Percentiles rank a stretch among this genome's conserved stretches.
phyloP scores from a whole-genome alignment of 1,140 invertebrate species.

The Popillia japonica region DNA sequence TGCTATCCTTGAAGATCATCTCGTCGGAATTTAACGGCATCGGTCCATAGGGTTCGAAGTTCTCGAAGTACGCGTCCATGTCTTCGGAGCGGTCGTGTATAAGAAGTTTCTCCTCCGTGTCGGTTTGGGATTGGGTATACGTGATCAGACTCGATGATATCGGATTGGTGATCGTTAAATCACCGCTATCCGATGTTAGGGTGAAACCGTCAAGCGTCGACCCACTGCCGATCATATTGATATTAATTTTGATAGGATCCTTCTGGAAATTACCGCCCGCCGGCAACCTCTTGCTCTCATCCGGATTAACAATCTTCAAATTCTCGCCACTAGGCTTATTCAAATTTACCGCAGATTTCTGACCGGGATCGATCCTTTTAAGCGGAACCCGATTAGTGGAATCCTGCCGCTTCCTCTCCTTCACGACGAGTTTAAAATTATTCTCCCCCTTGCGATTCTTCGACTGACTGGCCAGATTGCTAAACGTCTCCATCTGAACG shows the following conservation, averaged over 20 bases:
- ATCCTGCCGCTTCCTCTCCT: neutral
- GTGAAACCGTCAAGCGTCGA: neutral
- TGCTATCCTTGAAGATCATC: neutral
- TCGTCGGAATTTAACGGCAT: neutral
- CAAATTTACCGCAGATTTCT: neutral
- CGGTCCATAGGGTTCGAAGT: neutral
- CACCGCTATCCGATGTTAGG: neutral
- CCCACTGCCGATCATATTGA: neutral
- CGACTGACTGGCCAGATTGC: neutral
- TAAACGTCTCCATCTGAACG: conserved; percentile 1
- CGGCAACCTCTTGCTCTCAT: neutral
- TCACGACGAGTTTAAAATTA: neutral
- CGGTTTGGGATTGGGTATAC: neutral
- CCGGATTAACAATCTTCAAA: too few species aligned
- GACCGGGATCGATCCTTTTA: neutral
- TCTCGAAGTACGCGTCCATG: neutral
- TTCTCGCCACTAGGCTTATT: neutral
- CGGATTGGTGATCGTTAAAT: too few species aligned
- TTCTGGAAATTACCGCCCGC: neutral
- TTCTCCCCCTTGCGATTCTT: neutral
- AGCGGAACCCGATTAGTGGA: neutral
- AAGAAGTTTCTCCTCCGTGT: neutral
- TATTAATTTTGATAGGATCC: neutral
- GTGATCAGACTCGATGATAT: too few species aligned
- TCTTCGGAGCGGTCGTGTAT: neutral